Evolutionary conservation across 92 coral and sea anemone species (phyloP).

Genomic region (Anthopleura xanthogrammica): DNA sequence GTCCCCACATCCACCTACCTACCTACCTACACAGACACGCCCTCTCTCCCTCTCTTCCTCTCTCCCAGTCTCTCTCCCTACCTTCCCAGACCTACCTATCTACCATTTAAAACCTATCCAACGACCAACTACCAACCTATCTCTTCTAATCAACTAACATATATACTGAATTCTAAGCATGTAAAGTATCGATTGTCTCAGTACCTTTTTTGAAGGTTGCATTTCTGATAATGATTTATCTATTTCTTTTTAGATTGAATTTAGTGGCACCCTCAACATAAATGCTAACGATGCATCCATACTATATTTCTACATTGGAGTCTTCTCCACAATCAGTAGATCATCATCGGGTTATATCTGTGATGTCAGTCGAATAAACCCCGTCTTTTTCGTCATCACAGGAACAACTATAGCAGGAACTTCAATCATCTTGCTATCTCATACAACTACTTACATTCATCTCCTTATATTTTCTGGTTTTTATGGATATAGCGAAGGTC

Average conservation of each 20-base stretch:
- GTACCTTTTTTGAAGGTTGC: too few species aligned
- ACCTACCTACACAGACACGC: background rate
- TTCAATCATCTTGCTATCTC: conserved; percentile 3
- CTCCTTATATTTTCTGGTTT: conserved; percentile 3
- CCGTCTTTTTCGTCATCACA: background rate
- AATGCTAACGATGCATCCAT: conserved; percentile 25
- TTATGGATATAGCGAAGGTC: conserved; percentile 18
- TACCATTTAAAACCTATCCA: background rate
- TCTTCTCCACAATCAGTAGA: conserved; percentile 20
- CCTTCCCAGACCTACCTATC: background rate
- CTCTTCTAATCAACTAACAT: too few species aligned
- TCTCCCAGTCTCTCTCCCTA: too few species aligned
- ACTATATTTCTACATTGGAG: conserved; percentile 32
- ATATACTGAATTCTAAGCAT: too few species aligned
- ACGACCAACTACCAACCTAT: background rate
- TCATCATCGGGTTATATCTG: conserved; percentile 12
- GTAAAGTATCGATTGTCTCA: too few species aligned
- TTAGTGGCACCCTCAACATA: conserved; percentile 16
- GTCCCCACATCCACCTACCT: background rate
- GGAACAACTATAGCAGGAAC: background rate
- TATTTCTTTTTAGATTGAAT: conserved; percentile 12
- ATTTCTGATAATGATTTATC: background rate
- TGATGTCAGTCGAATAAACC: conserved; percentile 9
- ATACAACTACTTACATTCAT: conserved; percentile 2
- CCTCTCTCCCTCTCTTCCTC: background rate